Percentiles rank a stretch among this genome's conserved stretches.
Evolutionary conservation across 2,888 invertebrate genomes (phyloP).

Genomic region (Lycaena phlaeas): DNA sequence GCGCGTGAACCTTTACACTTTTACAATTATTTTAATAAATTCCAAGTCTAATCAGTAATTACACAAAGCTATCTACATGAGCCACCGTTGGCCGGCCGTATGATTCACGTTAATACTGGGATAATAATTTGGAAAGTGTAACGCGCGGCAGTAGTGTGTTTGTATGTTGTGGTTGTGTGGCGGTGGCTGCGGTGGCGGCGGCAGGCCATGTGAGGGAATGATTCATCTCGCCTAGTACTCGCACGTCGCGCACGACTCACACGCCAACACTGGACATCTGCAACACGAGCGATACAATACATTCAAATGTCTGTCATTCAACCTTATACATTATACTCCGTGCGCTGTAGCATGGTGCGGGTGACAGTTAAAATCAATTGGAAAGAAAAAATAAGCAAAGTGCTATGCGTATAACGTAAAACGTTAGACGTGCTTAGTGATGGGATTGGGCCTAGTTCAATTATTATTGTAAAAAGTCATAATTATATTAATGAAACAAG

Average conservation of each 20-base stretch:
- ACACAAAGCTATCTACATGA: slow-evolving; percentile 73
- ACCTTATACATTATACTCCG: too few species aligned
- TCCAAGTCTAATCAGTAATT: slow-evolving; percentile 67
- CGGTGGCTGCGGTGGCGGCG: too few species aligned
- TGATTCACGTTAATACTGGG: slow-evolving; percentile 21
- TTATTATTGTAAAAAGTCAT: too few species aligned
- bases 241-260: slow-evolving; percentile 48
- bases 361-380: too few species aligned
- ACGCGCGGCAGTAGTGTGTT: not conserved
- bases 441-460: too few species aligned
- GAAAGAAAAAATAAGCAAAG: not conserved
- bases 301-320: too few species aligned
- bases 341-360: too few species aligned
- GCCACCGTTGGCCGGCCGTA: slow-evolving; percentile 44
- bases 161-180: too few species aligned
- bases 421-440: too few species aligned
- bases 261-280: slow-evolving; percentile 52
- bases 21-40: slow-evolving; percentile 33
- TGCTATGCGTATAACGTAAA: too few species aligned
- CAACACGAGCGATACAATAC: not conserved
- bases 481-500: too few species aligned
- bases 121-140: slow-evolving; percentile 11
- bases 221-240: slow-evolving; percentile 55
- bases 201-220: slow-evolving; percentile 63
- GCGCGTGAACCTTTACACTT: not conserved